Conservation (phyloP, 30 jellyfish, hydroid and myxozoan species). For the Chrysaora quinquecirrha region DNA sequence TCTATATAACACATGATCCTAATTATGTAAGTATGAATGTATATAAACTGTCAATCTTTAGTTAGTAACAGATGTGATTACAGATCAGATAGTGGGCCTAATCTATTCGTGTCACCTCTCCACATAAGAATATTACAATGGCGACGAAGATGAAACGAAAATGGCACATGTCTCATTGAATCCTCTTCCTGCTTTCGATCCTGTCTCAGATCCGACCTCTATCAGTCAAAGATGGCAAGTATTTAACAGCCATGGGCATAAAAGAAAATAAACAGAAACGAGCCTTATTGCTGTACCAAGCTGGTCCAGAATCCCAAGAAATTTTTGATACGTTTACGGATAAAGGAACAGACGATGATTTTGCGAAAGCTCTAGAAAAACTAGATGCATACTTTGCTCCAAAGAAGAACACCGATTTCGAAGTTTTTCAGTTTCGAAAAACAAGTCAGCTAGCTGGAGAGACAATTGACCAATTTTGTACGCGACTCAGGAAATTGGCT, state of each 20-base stretch:
- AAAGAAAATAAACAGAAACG: background rate
- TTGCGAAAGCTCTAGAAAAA: background rate
- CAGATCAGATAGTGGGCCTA: too few relatives aligned
- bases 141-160: background rate
- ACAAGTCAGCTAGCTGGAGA: conserved; percentile 24
- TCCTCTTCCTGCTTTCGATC: background rate
- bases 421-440: conserved; percentile 32
- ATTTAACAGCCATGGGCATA: background rate
- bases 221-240: background rate
- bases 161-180: background rate
- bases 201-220: background rate
- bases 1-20: too few relatives aligned
- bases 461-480: conserved; percentile 29
- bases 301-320: conserved; percentile 30
- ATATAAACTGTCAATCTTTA: too few relatives aligned
- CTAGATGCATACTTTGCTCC: conserved; percentile 6
- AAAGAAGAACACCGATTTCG: conserved; percentile 20
- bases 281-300: conserved; percentile 11
- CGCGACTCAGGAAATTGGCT: conserved; percentile 18
- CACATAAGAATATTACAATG: background rate
- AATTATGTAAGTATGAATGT: too few relatives aligned
- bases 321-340: conserved; percentile 12
- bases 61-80: too few relatives aligned
- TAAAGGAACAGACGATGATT: background rate
- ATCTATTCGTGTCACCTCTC: background rate